Evolutionary conservation across 2,113 vertebrate species (phyloP).

Genomic region (Saccopteryx leptura): DNA sequence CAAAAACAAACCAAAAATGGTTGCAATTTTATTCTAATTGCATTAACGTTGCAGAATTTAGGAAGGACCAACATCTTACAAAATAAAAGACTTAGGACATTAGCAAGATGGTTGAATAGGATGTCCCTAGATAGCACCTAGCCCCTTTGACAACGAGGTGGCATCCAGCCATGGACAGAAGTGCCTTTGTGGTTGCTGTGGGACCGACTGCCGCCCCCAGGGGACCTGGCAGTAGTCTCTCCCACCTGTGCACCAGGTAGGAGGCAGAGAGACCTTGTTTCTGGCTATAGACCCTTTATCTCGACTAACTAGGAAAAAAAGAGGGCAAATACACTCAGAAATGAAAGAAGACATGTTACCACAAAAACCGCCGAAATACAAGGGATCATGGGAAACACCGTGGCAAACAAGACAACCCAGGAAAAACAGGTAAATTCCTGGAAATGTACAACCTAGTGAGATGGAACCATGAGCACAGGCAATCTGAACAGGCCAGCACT

Average conservation of each 20-base stretch:
- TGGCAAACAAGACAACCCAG: background rate
- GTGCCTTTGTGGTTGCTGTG: background rate
- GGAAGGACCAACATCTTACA: background rate
- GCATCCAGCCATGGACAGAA: background rate
- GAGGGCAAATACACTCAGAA: no score
- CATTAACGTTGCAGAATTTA: background rate
- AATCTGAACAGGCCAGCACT: no score
- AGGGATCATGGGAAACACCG: background rate
- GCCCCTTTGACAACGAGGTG: no score
- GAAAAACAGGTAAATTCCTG: background rate
- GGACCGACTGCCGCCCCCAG: background rate
- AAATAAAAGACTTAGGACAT: background rate
- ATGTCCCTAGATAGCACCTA: fast-evolving
- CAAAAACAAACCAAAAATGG: background rate
- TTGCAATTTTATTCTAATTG: background rate
- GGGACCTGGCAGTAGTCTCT: background rate
- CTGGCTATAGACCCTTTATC: background rate
- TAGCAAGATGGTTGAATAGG: background rate
- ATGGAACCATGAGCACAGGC: background rate
- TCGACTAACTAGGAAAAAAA: background rate
- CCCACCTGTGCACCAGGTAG: background rate
- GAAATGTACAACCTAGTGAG: background rate
- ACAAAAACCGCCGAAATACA: background rate
- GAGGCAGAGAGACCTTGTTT: background rate
- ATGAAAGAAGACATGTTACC: background rate